Evolutionary conservation across 1,140 invertebrate genomes (phyloP).

Genomic region (Drosophila serrata): DNA sequence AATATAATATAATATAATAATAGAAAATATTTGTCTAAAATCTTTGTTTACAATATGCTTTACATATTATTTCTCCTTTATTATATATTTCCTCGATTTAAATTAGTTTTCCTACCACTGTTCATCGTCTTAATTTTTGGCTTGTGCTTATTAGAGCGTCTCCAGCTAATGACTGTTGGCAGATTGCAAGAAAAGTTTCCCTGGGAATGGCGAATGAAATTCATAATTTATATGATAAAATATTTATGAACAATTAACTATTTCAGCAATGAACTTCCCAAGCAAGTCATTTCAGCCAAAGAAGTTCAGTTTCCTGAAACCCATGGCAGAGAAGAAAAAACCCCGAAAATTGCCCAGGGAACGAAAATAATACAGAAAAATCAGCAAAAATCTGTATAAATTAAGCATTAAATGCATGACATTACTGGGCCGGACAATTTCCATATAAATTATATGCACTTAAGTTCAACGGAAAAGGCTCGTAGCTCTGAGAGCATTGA

Average conservation of each 20-base stretch:
- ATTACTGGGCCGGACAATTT: conserved; percentile 69
- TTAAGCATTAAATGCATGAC: conserved; percentile 77
- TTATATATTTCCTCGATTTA: neutral
- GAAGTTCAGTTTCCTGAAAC: conserved; percentile 45
- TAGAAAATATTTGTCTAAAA: no score
- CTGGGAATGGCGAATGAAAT: conserved; percentile 54
- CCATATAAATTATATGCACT: conserved; percentile 82
- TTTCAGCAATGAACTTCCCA: conserved; percentile 45
- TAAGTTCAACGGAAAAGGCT: conserved; percentile 40
- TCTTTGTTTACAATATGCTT: no score
- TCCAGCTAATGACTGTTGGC: conserved; percentile 63
- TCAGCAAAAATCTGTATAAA: conserved; percentile 75
- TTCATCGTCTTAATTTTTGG: conserved; percentile 30
- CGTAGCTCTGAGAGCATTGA: conserved; percentile 2
- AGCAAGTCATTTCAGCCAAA: conserved; percentile 21
- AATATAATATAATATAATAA: no score
- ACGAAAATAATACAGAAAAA: conserved; percentile 53
- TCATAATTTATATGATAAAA: conserved; percentile 72
- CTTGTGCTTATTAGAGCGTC: conserved; percentile 62
- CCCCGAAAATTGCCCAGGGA: conserved; percentile 27
- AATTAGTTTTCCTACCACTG: conserved; percentile 19
- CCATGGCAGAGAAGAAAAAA: conserved; percentile 13
- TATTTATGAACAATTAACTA: conserved; percentile 73
- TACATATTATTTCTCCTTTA: neutral
- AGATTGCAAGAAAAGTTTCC: conserved; percentile 44